Evolutionary conservation across 2,113 vertebrate genomes (phyloP), one percentile per base, ranked within the genome.

Genomic region (Nesoenas mayeri): DNA sequence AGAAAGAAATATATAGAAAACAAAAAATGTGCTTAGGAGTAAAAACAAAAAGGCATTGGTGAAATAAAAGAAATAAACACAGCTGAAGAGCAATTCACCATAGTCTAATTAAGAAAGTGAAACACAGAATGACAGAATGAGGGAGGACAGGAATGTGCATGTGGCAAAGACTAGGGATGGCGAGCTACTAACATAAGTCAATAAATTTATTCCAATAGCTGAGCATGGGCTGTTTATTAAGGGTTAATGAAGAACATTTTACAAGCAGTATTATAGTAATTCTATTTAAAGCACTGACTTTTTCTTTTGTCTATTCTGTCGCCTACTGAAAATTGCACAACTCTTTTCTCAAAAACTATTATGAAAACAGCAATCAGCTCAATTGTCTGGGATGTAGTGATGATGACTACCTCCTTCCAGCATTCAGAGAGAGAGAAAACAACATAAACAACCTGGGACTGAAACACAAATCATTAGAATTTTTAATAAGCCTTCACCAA

Each of bases 361-460:
- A 96, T 89, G 85, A 97, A 97, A 94, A 96, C 96, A 88, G 90
- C 95, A 96, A 97, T 97, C 96, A 96, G 38, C 82, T 95, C 90
- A 89, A 94, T 96, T 97, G 97, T 97, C 96, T 96, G 51, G 91
- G 67, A 79, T 87, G 88, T 93, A 97, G 97, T 97, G 95, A 97
- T 94, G 89, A 85, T 96, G 92, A 92, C 90, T 96, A 95, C 94
- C 95, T 95, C 91, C 89, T 93, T 93, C 93, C 44, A 93, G 60
- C 65, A 73, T 70, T 82, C 80, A 58, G 53, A 78, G 21, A 47
- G 48, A 70, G 44, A 79, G 28, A 93, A 85, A 94, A 91, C 60
- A 94, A 94, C 94, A 96, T 54, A 96, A 96, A 97, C 82, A 96
- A 95, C 91, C 75, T 91, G 82, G 94, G 87, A 96, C 56, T 85